phyloP scores from a whole-genome alignment of 1,140 invertebrate genomes.

The Micrasema longulum region DNA sequence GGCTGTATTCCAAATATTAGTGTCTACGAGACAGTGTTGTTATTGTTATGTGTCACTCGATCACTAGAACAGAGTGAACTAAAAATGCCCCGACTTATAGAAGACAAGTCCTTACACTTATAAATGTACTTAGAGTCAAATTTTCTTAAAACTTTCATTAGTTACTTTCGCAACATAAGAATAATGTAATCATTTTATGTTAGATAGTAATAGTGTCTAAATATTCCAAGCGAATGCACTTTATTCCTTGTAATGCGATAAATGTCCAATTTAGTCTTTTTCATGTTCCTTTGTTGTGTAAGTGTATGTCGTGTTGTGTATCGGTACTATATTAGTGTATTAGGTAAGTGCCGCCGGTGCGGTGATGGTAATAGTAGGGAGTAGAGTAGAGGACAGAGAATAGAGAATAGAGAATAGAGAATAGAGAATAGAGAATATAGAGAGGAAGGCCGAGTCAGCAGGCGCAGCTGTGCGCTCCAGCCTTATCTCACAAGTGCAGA shows the following conservation, averaged over 20 bases:
- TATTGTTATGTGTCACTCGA: conserved; percentile 34
- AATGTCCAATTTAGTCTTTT: conserved; percentile 40
- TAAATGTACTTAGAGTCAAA: conserved; percentile 36
- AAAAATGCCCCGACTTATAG: conserved; percentile 19
- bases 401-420: too few species aligned
- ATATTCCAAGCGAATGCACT: conserved; percentile 16
- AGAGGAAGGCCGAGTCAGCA: neutral
- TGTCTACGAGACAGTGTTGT: conserved; percentile 40
- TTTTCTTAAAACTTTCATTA: conserved; percentile 9
- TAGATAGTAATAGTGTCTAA: conserved; percentile 9
- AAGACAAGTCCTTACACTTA: conserved; percentile 42
- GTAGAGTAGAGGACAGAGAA: too few species aligned
- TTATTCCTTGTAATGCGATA: conserved; percentile 33
- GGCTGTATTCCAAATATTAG: conserved; percentile 47
- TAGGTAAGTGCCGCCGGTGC: too few species aligned
- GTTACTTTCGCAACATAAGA: conserved; percentile 19
- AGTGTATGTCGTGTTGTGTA: conserved; percentile 26
- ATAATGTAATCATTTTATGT: conserved; percentile 13
- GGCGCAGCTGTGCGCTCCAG: neutral
- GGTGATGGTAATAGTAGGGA: too few species aligned
- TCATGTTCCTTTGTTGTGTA: conserved; percentile 45
- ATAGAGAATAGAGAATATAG: neutral
- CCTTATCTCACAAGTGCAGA: neutral
- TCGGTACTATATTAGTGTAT: too few species aligned
- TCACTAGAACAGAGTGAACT: conserved; percentile 5